Base-by-base conservation (phyloP, 35 echinoderm and acorn worm genomes). In the Chiridota heheva region DNA sequence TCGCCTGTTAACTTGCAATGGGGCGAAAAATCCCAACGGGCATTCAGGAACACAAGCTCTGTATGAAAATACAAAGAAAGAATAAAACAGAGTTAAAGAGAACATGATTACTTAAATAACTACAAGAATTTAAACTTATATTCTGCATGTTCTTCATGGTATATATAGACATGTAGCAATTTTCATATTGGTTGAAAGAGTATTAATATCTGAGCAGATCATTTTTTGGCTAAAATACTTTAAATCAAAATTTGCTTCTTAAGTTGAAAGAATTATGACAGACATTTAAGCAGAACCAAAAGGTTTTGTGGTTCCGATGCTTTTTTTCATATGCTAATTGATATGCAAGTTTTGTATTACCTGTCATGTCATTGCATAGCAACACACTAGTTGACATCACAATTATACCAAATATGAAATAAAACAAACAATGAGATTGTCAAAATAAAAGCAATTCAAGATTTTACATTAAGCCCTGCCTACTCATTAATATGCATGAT, bases 1-100 rank as follows among this genome's bases (percentile, higher is more conserved):
- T 36, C 76, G 36, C 22, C 44, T 58, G 31, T 91, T 84, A 3
- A 78, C 8, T 40, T 86, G 59, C 6, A 67, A 41, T 17, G 89
- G 89, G 1, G 48, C 13, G 57, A 58, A 91, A 20, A 48, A 77
- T 6, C 89, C 89, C 5, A 63, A 48, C 0, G 73, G 73, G 37
- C 89, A 91, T 10, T 67, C 39, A 2, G 13, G 10, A 3, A 91
- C 82, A 42, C 89, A 91, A 18, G 70, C 66, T 37, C 89, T 91
- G 73, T 26, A 59, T 59, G 35, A 10, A 51, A 26, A 72, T 27
- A 31, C n/a, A 81, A 65, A 28, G 40, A 7, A 29, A 16, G 5
- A 22, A 29, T 7, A 57, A 18, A 25, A 18, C 15, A 65, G 8
- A 65, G 61, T 65, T 7, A 65, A 12, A 18, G 8, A 30, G 8